Conservation (phyloP, 2,113 vertebrate genomes). For the Cepphus grylle region DNA sequence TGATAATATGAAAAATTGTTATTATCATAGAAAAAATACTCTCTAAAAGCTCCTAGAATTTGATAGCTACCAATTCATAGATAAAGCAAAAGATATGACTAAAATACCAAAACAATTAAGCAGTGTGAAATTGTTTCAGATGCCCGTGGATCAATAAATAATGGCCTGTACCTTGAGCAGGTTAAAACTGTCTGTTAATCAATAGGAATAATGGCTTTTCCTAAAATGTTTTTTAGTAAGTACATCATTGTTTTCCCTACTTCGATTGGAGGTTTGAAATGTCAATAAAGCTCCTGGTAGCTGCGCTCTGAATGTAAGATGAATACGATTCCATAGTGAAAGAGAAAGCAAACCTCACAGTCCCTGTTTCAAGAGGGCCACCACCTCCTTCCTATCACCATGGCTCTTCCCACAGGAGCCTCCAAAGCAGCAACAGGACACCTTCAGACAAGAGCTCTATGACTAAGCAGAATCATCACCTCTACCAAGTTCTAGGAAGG, state of each 20-base stretch:
- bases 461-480: not conserved
- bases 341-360: not conserved
- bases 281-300: not conserved
- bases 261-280: not conserved
- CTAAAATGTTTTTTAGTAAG: not conserved
- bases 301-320: not conserved
- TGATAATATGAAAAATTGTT: not conserved
- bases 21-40: not conserved
- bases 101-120: not conserved
- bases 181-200: not conserved
- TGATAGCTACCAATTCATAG: not conserved
- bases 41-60: not conserved
- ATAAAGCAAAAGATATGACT: not conserved
- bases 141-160: not conserved
- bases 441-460: not conserved
- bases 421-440: not conserved
- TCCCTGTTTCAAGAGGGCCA: not conserved
- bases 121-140: not conserved
- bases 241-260: not conserved
- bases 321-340: not conserved
- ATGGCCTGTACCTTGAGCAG: not conserved
- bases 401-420: not conserved
- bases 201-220: not conserved
- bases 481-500: not conserved
- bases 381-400: not conserved